Evolutionary conservation across 2,113 vertebrate species (phyloP).

Genomic region (Hucho hucho): DNA sequence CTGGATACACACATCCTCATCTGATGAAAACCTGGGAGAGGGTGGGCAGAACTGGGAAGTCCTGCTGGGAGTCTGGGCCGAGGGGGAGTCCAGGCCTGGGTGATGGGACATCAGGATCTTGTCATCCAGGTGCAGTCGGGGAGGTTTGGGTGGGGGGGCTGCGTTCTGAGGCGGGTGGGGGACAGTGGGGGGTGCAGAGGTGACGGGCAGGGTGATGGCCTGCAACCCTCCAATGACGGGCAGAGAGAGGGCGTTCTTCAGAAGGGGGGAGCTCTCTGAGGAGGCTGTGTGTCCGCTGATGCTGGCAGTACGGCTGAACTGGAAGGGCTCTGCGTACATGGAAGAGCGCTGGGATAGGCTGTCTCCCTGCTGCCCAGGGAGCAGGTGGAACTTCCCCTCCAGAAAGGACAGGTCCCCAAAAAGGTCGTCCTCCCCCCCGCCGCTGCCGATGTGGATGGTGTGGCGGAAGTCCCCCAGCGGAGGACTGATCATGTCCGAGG

Average conservation of each 20-base stretch:
- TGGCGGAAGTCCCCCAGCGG: constrained; percentile 84
- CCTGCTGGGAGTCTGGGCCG: constrained; percentile 12
- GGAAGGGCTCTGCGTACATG: constrained; percentile 42
- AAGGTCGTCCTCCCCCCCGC: constrained; percentile 68
- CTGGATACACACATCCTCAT: constrained; percentile 16
- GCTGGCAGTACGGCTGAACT: constrained; percentile 60
- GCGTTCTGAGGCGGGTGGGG: constrained; percentile 51
- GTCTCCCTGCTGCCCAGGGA: constrained; percentile 62
- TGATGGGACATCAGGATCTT: background rate
- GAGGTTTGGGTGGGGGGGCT: constrained; percentile 67
- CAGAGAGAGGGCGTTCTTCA: constrained; percentile 82
- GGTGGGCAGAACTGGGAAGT: background rate
- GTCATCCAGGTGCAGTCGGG: constrained; percentile 60
- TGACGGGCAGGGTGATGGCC: constrained; percentile 71
- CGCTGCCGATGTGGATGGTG: constrained; percentile 83
- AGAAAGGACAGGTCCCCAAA: constrained; percentile 88
- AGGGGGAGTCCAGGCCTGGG: constrained; percentile 10
- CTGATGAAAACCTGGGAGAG: constrained; percentile 16
- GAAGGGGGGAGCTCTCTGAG: constrained; percentile 56
- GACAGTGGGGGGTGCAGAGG: background rate
- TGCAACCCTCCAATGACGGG: constrained; percentile 74
- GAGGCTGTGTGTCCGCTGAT: constrained; percentile 48
- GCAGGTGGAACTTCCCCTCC: constrained; percentile 82
- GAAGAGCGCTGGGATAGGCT: constrained; percentile 6
- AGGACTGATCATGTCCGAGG: constrained; percentile 86